Percentiles rank a stretch among this genome's conserved stretches.
phyloP scores from a whole-genome alignment of 2,888 invertebrate genomes.

The Drosophila borealis region DNA sequence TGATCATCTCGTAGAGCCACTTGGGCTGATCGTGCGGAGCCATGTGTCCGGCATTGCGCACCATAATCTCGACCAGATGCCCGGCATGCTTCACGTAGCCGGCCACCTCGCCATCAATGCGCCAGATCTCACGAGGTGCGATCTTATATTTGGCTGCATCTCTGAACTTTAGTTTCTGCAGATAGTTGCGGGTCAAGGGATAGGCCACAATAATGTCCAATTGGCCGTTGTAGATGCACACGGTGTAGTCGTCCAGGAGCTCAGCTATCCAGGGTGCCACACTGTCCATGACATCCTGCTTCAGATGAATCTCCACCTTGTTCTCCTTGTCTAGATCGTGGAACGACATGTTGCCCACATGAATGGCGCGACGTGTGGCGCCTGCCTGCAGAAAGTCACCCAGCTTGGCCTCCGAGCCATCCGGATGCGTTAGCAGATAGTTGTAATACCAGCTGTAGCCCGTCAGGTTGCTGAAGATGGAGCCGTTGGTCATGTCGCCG shows the following conservation, averaged over 20 bases:
- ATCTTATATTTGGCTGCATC: conserved; percentile 88
- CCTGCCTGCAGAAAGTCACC: conserved; percentile 82
- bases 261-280: conserved; percentile 90
- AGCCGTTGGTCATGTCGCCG: conserved; percentile 87
- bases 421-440: conserved; percentile 87
- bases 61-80: conserved; percentile 90
- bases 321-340: conserved; percentile 85
- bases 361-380: conserved; percentile 90
- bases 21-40: conserved; percentile 92
- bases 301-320: conserved; percentile 89
- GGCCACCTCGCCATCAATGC: conserved; percentile 88
- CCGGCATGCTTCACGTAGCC: conserved; percentile 91
- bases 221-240: conserved; percentile 95
- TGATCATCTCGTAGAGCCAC: conserved; percentile 90
- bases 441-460: conserved; percentile 83
- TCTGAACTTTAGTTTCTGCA: conserved; percentile 89
- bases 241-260: conserved; percentile 86
- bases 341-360: conserved; percentile 93
- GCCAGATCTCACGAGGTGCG: conserved; percentile 89
- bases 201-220: conserved; percentile 96
- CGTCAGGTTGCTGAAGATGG: conserved; percentile 87
- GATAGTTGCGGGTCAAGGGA: conserved; percentile 92
- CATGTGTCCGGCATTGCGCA: conserved; percentile 93
- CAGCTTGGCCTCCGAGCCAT: conserved; percentile 86
- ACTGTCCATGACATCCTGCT: conserved; percentile 92